Evolutionary conservation across 2,888 invertebrate genomes (phyloP), one percentile per base, ranked within the genome.

Genomic region (Thumatha senex): DNA sequence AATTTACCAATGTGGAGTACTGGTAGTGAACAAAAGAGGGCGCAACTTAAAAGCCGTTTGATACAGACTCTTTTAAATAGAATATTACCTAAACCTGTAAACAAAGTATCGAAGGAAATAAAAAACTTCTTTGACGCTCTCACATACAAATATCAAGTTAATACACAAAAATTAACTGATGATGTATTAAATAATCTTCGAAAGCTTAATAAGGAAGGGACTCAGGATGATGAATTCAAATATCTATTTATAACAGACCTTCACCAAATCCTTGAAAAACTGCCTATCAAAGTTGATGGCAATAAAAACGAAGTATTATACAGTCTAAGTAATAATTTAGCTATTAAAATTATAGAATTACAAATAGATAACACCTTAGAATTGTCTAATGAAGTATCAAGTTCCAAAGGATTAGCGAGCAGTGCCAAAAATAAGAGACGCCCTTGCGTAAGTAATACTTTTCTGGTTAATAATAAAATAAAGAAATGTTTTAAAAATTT

Each of bases 1-100:
- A n/a, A 48, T 48, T 13, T 48, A n/a, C 46, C 46, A n/a, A 54
- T 34, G 51, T 53, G 34, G 49, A 33, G 34, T 12, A 24, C 40
- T 14, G 34, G 40, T 8, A 30, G 31, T 8, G 10, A 10, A n/a
- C 24, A 40, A 4, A 39, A 40, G n/a, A 24, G 29, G 29, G 44
- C 39, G 7, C 15, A 34, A 10, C 29, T 49, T 7, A 49, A 34
- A 44, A 29, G 2, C 14, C 14, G 7, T 18, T 30, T 51, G 24
- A 38, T 34, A 24, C 41, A 45, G 9, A 18, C 46, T 40, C 40
- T 47, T 8, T 35, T 47, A 42, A 33, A 41, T 15, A 40, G 41
- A 15, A 41, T 47, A 47, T 14, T 48, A 33, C 24, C 36, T 10
- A 49, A 40, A 4, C 15, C 13, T 18, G 11, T 10, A 2, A 39